Conservation (phyloP, 2,888 invertebrate genomes). For the Punctoribates punctum region DNA sequence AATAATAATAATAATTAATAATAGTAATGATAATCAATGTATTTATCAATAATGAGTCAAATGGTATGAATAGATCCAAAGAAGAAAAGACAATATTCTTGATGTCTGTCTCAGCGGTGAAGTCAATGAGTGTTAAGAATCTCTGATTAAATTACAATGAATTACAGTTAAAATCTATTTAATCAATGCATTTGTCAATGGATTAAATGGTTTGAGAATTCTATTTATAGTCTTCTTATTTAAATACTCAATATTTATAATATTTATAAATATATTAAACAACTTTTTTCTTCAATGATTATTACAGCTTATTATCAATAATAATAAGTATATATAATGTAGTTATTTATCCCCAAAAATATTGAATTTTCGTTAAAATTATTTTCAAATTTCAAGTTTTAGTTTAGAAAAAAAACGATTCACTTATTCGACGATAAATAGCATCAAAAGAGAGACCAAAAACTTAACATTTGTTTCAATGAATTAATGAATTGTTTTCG, state of each 20-base stretch:
- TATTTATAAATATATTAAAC: background rate
- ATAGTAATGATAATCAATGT: background rate
- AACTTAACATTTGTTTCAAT: conserved; percentile 16
- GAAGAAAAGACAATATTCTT: background rate
- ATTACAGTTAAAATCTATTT: background rate
- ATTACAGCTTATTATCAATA: conserved; percentile 9
- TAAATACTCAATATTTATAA: background rate
- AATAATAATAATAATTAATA: background rate
- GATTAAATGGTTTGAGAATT: background rate
- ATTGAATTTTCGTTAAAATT: background rate
- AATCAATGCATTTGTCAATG: background rate
- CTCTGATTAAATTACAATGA: conserved; percentile 8
- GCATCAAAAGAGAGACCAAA: background rate
- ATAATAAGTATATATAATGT: background rate
- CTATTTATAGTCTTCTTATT: background rate
- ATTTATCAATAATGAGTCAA: background rate
- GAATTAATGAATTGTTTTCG: conserved; percentile 4
- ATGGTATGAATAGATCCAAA: conserved; percentile 5
- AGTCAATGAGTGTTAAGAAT: background rate
- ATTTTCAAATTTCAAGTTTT: background rate
- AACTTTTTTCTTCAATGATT: conserved; percentile 10
- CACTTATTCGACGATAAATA: background rate
- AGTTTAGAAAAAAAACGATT: background rate
- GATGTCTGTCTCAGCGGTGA: background rate
- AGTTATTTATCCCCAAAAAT: conserved; percentile 6